Conservation (phyloP, 2,113 vertebrate species). For the Microtus ochrogaster region DNA sequence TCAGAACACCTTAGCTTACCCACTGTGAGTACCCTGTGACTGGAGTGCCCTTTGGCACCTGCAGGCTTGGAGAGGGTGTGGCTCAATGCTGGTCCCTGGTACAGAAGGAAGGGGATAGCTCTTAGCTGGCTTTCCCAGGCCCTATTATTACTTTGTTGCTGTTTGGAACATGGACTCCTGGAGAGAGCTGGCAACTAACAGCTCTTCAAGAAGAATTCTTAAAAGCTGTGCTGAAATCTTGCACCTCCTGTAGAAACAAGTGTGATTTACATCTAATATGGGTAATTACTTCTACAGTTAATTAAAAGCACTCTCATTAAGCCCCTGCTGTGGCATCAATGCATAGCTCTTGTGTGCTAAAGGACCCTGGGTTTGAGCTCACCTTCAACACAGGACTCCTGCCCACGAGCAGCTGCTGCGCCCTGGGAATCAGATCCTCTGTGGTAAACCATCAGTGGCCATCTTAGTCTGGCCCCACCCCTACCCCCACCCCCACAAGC, state of each 20-base stretch:
- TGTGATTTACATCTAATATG: conserved; percentile 71
- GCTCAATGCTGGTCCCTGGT: not conserved
- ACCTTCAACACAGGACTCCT: not conserved
- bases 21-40: rapidly evolving
- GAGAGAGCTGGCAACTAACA: not conserved
- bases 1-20: not conserved
- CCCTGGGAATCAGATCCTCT: not conserved
- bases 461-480: too few relatives aligned
- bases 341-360: conserved; percentile 70
- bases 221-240: conserved; percentile 67
- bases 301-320: conserved; percentile 66
- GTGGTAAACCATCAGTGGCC: not conserved
- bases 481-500: not conserved
- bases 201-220: not conserved
- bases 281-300: conserved; percentile 80
- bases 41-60: not conserved
- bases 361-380: conserved; percentile 37
- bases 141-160: not conserved
- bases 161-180: not conserved
- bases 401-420: not conserved
- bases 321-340: conserved; percentile 53
- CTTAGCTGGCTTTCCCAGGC: not conserved
- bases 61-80: not conserved
- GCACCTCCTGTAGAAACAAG: conserved; percentile 71
- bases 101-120: not conserved